phyloP scores from a whole-genome alignment of 1,140 invertebrate genomes.

The Aricia agestis region DNA sequence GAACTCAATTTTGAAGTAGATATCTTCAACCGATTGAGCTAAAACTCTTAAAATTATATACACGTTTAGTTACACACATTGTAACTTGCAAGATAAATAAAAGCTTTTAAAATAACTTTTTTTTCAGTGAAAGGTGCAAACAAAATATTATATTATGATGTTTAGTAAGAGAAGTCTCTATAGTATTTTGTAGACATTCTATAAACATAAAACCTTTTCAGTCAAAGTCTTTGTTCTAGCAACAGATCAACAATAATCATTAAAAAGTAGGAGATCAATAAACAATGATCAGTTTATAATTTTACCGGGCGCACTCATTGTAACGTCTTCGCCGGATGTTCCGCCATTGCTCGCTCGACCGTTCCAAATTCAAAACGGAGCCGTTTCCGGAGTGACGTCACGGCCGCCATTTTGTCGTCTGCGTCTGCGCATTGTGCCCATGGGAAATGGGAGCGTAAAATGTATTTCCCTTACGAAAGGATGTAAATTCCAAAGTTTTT shows the following conservation, averaged over 20 bases:
- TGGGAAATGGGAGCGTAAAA: constrained; percentile 63
- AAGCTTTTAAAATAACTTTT: too few relatives aligned
- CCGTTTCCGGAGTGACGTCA: constrained; percentile 72
- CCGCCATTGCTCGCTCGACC: constrained; percentile 73
- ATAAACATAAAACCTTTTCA: too few relatives aligned
- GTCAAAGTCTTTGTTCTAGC: too few relatives aligned
- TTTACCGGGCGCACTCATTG: constrained; percentile 55
- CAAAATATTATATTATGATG: too few relatives aligned
- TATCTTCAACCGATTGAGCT: too few relatives aligned
- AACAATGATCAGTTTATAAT: constrained; percentile 27
- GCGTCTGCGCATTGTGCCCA: constrained; percentile 56
- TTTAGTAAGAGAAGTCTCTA: too few relatives aligned
- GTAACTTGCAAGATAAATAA: too few relatives aligned
- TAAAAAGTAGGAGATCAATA: constrained; percentile 5
- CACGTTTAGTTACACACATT: too few relatives aligned
- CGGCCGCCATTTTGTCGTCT: constrained; percentile 69
- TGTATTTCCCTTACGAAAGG: constrained; percentile 55
- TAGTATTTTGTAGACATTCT: too few relatives aligned
- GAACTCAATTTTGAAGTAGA: too few relatives aligned
- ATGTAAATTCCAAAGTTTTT: constrained; percentile 29
- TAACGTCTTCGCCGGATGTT: constrained; percentile 73
- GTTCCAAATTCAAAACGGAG: constrained; percentile 74
- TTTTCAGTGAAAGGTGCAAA: too few relatives aligned
- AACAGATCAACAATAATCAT: neutral
- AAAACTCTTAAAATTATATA: too few relatives aligned